Percentiles rank a stretch among this genome's conserved stretches.
Evolutionary conservation across 2,888 invertebrate species (phyloP).

Genomic region (Adineta ricciae): DNA sequence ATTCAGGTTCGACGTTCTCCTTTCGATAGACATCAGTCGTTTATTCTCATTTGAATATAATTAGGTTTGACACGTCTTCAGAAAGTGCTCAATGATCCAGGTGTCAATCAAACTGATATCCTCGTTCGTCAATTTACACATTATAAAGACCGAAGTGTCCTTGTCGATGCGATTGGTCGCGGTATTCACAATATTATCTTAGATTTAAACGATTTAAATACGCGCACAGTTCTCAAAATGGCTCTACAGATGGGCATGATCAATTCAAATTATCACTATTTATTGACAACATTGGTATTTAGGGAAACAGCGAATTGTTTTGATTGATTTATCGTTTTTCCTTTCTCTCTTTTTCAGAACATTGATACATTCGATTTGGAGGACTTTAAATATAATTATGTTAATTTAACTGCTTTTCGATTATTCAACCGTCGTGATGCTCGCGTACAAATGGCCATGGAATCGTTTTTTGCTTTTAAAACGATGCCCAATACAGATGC

Average conservation of each 20-base stretch:
- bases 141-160: neutral
- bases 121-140: constrained; percentile 19
- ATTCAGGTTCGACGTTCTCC: neutral
- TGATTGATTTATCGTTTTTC: too few species aligned
- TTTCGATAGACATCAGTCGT: too few species aligned
- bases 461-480: constrained; percentile 13
- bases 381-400: constrained; percentile 75
- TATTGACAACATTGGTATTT: constrained; percentile 26
- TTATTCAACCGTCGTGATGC: constrained; percentile 59
- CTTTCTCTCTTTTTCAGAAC: constrained; percentile 49
- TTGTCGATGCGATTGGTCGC: neutral
- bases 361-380: constrained; percentile 49
- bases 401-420: constrained; percentile 86
- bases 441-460: neutral
- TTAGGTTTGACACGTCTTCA: constrained; percentile 12
- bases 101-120: constrained; percentile 14
- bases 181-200: constrained; percentile 32
- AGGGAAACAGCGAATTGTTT: too few species aligned
- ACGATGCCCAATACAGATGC: neutral
- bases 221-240: constrained; percentile 26
- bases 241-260: constrained; percentile 34
- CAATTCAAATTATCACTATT: constrained; percentile 28
- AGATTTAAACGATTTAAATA: constrained; percentile 26
- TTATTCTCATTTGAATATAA: neutral
- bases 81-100: neutral